Evolutionary conservation across 1,140 invertebrate genomes (phyloP).

Genomic region (Paramacrobiotus metropolitanus): DNA sequence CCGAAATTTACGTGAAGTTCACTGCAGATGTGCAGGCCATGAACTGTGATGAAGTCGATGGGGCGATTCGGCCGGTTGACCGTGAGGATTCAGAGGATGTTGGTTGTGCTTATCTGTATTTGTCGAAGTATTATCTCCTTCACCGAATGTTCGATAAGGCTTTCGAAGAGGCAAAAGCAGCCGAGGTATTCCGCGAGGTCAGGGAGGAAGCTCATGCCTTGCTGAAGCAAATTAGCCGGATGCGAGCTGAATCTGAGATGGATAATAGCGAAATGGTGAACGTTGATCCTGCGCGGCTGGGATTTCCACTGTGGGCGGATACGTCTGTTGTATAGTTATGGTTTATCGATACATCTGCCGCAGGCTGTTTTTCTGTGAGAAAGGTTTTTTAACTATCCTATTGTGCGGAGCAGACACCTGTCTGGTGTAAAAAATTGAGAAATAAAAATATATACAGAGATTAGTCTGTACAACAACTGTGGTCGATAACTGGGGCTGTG

Average conservation of each 20-base stretch:
- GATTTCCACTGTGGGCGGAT: not conserved
- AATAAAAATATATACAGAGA: too few species aligned
- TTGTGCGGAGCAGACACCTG: too few species aligned
- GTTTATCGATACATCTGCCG: too few species aligned
- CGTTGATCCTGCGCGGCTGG: not conserved
- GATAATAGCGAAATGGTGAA: not conserved
- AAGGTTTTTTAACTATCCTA: too few species aligned
- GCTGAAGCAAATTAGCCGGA: constrained; percentile 2
- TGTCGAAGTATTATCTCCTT: constrained; percentile 1
- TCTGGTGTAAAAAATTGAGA: too few species aligned
- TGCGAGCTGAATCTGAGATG: not conserved
- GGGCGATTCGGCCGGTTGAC: not conserved
- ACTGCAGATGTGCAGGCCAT: not conserved
- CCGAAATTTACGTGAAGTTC: not conserved
- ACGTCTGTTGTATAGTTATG: too few species aligned
- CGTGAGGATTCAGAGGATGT: not conserved
- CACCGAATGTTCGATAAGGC: not conserved
- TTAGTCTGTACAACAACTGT: too few species aligned
- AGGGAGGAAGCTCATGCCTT: constrained; percentile 1
- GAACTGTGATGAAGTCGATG: not conserved
- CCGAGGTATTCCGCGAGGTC: not conserved
- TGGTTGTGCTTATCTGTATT: not conserved
- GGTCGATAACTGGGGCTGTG: too few species aligned
- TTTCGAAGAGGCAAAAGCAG: not conserved
- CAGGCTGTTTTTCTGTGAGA: too few species aligned